phyloP scores from a whole-genome alignment of 2,113 vertebrate species.

The Otocyon megalotis region DNA sequence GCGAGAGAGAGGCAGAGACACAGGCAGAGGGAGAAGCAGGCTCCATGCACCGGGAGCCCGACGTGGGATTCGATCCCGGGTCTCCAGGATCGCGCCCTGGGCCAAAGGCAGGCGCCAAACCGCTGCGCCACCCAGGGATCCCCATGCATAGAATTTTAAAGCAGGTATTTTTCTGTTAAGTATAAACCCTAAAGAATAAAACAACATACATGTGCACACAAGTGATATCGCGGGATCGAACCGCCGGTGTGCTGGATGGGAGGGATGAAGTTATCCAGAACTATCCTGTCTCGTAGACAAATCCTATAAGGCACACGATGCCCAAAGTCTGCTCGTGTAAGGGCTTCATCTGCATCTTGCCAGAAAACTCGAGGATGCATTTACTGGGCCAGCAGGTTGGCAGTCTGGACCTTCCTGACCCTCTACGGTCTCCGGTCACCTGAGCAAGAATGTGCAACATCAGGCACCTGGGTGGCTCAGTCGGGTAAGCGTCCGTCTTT shows the following conservation, averaged over 20 bases:
- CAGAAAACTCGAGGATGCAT: background rate
- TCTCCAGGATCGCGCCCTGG: background rate
- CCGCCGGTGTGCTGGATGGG: background rate
- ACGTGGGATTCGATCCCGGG: background rate
- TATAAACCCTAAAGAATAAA: slow-evolving; percentile 51
- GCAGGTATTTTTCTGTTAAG: background rate
- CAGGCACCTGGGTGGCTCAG: no score
- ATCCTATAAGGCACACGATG: background rate
- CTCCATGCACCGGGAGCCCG: background rate
- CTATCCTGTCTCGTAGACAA: slow-evolving; percentile 1
- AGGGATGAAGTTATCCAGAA: slow-evolving; percentile 41
- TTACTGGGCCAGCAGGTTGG: background rate
- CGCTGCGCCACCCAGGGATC: background rate
- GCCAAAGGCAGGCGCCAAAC: background rate
- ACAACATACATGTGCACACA: background rate
- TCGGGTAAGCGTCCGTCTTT: no score
- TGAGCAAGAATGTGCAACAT: background rate
- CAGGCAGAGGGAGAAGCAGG: background rate
- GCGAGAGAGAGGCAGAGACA: no score
- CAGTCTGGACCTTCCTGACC: background rate
- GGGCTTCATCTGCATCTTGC: background rate
- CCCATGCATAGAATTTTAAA: background rate
- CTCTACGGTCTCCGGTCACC: background rate
- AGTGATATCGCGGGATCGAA: slow-evolving; percentile 56
- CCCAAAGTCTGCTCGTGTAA: background rate